phyloP scores from a whole-genome alignment of 2,888 invertebrate genomes.

The Watsonalla cultraria region DNA sequence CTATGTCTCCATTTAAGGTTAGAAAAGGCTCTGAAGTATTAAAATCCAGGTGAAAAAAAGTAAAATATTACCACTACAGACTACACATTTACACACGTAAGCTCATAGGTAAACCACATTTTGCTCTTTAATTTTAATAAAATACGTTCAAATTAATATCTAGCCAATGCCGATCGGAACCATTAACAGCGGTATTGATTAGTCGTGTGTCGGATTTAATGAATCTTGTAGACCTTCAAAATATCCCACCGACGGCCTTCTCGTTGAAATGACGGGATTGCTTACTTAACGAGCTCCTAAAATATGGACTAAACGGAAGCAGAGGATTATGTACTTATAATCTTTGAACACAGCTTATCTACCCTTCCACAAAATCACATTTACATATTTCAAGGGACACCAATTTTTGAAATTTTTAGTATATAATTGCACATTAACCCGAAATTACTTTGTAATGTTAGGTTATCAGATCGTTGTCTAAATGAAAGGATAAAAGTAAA shows the following conservation, averaged over 20 bases:
- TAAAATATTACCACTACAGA: too few species aligned
- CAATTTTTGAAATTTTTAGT: too few species aligned
- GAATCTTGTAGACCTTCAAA: not conserved
- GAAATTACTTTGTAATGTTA: slow-evolving; percentile 9
- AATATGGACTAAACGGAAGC: too few species aligned
- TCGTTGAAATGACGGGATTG: not conserved
- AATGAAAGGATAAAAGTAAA: slow-evolving; percentile 33
- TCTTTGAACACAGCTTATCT: not conserved
- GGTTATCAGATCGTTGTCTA: slow-evolving; percentile 27
- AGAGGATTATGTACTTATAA: not conserved
- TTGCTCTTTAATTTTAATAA: too few species aligned
- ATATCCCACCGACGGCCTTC: not conserved
- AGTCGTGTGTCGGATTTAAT: not conserved
- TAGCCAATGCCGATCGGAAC: not conserved
- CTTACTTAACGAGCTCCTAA: not conserved
- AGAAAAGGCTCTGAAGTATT: too few species aligned
- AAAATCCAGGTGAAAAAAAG: too few species aligned
- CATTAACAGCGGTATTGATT: not conserved
- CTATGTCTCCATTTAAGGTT: too few species aligned
- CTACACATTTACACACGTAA: too few species aligned
- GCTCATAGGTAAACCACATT: too few species aligned
- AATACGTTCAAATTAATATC: not conserved
- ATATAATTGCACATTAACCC: too few species aligned
- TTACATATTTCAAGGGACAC: too few species aligned
- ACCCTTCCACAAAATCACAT: too few species aligned